Evolutionary conservation across 1,140 invertebrate genomes (phyloP).

Genomic region (Macrobrachium rosenbergii): DNA sequence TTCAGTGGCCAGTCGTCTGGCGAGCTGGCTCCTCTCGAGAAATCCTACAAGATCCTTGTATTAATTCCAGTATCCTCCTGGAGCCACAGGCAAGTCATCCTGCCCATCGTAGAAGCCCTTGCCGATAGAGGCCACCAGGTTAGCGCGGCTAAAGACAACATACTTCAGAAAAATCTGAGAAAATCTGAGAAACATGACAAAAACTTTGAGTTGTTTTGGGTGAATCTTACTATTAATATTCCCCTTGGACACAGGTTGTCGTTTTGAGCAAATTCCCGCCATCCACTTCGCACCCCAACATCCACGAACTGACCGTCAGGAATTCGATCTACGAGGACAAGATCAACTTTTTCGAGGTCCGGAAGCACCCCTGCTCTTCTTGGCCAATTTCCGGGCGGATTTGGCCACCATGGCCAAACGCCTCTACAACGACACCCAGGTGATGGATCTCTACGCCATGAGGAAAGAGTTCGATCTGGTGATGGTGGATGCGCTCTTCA

Average conservation of each 20-base stretch:
- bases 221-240: background rate
- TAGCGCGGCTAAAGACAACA: no score
- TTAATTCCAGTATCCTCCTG: background rate
- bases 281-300: background rate
- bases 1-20: background rate
- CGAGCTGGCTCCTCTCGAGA: constrained; percentile 18
- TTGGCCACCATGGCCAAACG: background rate
- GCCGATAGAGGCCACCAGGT: constrained; percentile 32
- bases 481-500: background rate
- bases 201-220: background rate
- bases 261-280: background rate
- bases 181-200: background rate
- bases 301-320: background rate
- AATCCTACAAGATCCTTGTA: constrained; percentile 23
- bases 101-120: background rate
- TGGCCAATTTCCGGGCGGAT: background rate
- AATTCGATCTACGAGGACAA: background rate
- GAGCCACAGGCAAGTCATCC: constrained; percentile 35
- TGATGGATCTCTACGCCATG: constrained; percentile 16
- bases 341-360: background rate
- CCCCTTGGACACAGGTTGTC: background rate
- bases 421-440: background rate
- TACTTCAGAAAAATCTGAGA: no score
- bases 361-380: background rate
- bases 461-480: constrained; percentile 32